phyloP scores from a whole-genome alignment of 2,113 vertebrate species.

The Amazona vittata region DNA sequence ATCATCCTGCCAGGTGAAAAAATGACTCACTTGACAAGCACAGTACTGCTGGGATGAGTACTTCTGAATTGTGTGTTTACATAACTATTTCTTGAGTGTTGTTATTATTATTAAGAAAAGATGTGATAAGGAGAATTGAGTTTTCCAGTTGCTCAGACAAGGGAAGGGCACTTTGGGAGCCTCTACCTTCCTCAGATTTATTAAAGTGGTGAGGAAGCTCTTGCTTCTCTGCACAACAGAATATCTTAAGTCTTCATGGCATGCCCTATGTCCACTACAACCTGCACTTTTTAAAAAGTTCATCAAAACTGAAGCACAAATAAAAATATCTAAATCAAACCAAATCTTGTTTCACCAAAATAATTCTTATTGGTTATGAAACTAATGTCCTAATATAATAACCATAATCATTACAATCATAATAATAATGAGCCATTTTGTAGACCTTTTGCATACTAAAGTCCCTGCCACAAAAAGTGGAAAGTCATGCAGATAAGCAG shows the following conservation, averaged over 20 bases:
- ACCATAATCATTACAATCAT: background rate
- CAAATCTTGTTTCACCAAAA: background rate
- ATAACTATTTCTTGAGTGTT: conserved; percentile 24
- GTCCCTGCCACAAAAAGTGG: background rate
- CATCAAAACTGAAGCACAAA: background rate
- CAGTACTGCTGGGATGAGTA: conserved; percentile 33
- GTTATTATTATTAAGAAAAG: background rate
- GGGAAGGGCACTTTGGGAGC: background rate
- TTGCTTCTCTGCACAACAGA: background rate
- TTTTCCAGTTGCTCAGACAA: background rate
- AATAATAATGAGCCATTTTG: background rate
- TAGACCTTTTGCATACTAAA: background rate
- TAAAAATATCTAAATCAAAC: background rate
- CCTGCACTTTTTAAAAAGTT: background rate
- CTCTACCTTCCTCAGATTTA: background rate
- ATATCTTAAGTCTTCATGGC: background rate
- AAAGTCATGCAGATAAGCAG: background rate
- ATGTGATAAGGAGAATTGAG: background rate
- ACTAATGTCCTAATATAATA: background rate
- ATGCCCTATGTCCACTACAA: background rate
- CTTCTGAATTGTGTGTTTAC: conserved; percentile 8
- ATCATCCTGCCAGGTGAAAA: conserved; percentile 70
- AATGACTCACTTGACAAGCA: conserved; percentile 55
- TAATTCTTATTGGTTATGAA: background rate
- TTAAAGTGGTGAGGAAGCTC: background rate